Base-by-base conservation (phyloP, 2,888 invertebrate species). In the Cataglyphis cursor region DNA sequence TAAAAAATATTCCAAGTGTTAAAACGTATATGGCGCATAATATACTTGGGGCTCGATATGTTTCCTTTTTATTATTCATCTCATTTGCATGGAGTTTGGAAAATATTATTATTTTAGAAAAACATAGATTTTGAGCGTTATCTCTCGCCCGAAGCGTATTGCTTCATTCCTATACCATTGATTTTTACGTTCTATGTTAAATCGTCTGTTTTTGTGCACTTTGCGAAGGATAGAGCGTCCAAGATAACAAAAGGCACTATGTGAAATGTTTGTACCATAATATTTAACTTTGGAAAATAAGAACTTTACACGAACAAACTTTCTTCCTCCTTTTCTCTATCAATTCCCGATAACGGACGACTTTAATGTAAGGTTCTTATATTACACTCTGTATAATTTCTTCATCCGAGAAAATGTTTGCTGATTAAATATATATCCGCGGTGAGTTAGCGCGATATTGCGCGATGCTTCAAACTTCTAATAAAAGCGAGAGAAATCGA, bases 71-170 rank as follows among this genome's bases (percentile, higher is more conserved):
- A 2, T 70, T 78, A 70, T 59, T 61, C 78, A 44, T 59, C 28
- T 28, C 44, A 70, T 70, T 70, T 70, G 72, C 78, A 80, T n/a
- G 44, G 44, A 35, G 38, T 35, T 51, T 38, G 41, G 0, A 38
- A 74, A 74, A 76, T 72, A 81, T 66, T 85, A 65, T 76, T 70
- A 74, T 38, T 54, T 62, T 78, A 54, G 66, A 41, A 31, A 82
- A 62, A 78, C 62, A 62, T 31, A 80, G 21, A 70, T 59, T 35
- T 35, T 44, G 44, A 70, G 44, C 31, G 44, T 59, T 70, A 70
- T 80, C 59, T 66, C n/a, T 59, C 35, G 57, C 72, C 21, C 12
- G 57, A 21, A 57, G 76, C 72, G 44, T 70, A 70, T 78, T 57
- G 31, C 31, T 31, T 78, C 70, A 31, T 31, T 70, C 54, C 31